Evolutionary conservation across 1,140 invertebrate genomes (phyloP), one percentile per base, ranked within the genome.

Genomic region (Vollenhovia emeryi): DNA sequence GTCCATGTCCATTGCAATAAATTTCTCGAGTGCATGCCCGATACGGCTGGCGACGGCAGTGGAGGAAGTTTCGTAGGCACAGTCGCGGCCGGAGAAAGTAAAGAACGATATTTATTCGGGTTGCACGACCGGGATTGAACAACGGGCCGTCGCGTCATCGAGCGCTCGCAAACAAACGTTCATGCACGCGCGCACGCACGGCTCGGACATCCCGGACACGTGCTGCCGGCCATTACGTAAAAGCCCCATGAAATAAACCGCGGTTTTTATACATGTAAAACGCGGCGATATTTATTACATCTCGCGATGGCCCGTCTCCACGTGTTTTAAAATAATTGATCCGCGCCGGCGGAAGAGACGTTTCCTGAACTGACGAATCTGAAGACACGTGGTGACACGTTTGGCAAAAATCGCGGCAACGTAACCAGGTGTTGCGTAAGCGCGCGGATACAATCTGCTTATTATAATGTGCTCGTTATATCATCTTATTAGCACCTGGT

Each of bases 41-140:
- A 64, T 57, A 48, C 43, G 57, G 48, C 18, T 45, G 33, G 15
- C 33, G 48, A 40, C 59, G 27, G 57, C 57, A 36, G 30, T 76
- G 30, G 73, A 79, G 80, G 88, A 89, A 89, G 85, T 89, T 74
- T 68, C 55, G 55, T 80, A 68, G 74, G 27, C 55, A 55, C 24
- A 83, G 40, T 43, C 27, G 45, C 21, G 27, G 75, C 21, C 36
- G 75, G 89, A 90, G 90, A 91, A 91, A 91, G 90, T 89, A 88
- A 71, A 84, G 57, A 75, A 87, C 76, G 88, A 87, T 79, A 87
- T 89, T 87, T 87, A 89, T 87, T 87, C 71, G 62, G 69, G 27
- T 66, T 85, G 80, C 73, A 79, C 83, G 48, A 30, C 62, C 50
- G 60, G n/a, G 48, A 85, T 57, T 40, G 64, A 82, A 85, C 57